These are phyloP conservation scores for Austrolebias charrua DNA, from an alignment of 2,797 vertebrate species.

Conservation along the genomic window DNA sequence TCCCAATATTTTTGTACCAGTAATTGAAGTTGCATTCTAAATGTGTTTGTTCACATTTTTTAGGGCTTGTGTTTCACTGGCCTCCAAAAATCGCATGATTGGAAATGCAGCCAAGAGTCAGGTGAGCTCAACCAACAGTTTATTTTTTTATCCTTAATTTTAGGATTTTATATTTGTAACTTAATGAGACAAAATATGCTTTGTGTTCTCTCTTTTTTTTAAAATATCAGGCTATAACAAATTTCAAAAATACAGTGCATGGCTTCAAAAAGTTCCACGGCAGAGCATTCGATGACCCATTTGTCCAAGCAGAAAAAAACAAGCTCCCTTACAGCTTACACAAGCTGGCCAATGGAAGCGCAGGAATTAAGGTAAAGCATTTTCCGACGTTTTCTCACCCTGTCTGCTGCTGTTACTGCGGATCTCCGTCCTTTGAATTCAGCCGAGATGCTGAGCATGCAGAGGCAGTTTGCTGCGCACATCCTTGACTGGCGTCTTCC, in stretches of 20 bases:
- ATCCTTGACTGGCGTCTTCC: not conserved
- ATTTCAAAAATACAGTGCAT: slow-evolving; percentile 92
- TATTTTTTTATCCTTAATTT: not conserved
- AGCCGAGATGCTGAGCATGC: slow-evolving; percentile 2
- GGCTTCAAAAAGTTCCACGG: slow-evolving; percentile 95
- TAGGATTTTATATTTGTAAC: not conserved
- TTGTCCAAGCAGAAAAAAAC: slow-evolving; percentile 86
- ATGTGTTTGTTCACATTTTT: slow-evolving; percentile 49
- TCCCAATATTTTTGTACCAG: too few species aligned
- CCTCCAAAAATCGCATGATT: slow-evolving; percentile 91
- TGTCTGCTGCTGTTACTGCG: slow-evolving; percentile 19
- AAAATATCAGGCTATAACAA: slow-evolving; percentile 85
- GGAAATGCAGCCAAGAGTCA: slow-evolving; percentile 96
- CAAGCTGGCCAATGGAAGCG: slow-evolving; percentile 87
- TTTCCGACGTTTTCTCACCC: not conserved
- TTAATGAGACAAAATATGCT: not conserved
- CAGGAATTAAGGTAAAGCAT: slow-evolving; percentile 86
- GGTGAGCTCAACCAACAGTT: slow-evolving; percentile 66
- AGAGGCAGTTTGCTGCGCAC: not conserved
- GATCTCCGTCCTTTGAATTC: slow-evolving; percentile 18
- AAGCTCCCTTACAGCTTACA: slow-evolving; percentile 90
- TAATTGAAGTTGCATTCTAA: not conserved
- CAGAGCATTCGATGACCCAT: slow-evolving; percentile 88
- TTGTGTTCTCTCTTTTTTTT: not conserved
- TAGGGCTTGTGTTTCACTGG: slow-evolving; percentile 91